Evolutionary conservation across 1,140 invertebrate genomes (phyloP).

Genomic region (Holcopasites calliopsidis): DNA sequence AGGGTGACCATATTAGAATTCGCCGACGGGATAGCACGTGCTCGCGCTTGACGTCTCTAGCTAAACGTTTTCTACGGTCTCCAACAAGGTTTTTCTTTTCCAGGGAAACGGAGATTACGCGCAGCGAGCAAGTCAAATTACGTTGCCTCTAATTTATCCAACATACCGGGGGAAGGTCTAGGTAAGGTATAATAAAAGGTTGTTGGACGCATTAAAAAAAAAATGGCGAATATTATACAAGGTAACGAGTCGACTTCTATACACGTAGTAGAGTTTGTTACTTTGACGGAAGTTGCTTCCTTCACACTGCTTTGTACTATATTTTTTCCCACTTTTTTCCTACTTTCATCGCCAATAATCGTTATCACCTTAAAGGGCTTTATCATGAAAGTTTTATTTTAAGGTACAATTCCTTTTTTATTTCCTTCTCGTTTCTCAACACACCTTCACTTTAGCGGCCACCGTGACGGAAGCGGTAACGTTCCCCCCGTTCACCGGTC

Average conservation of each 20-base stretch:
- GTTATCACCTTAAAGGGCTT: neutral
- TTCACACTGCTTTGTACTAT: no score
- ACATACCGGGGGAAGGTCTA: neutral
- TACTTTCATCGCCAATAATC: neutral
- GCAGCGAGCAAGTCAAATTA: neutral
- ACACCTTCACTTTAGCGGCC: conserved; percentile 88
- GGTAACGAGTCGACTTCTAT: neutral
- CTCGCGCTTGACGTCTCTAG: neutral
- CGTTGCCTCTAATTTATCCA: neutral
- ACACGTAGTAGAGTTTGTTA: neutral
- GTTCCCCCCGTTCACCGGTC: conserved; percentile 69
- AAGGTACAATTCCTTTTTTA: neutral
- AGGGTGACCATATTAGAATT: neutral
- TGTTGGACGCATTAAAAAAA: neutral
- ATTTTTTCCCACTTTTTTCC: neutral
- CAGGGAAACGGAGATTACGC: neutral
- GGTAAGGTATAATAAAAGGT: neutral
- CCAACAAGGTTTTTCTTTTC: neutral
- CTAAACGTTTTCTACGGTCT: neutral
- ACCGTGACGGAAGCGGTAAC: conserved; percentile 83
- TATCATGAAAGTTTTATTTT: neutral
- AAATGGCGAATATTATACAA: neutral
- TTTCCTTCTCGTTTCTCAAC: conserved; percentile 7
- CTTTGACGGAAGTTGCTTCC: neutral
- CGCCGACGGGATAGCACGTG: no score